phyloP scores from a whole-genome alignment of 92 coral and sea anemone genomes.

The Parazoanthus darwini region DNA sequence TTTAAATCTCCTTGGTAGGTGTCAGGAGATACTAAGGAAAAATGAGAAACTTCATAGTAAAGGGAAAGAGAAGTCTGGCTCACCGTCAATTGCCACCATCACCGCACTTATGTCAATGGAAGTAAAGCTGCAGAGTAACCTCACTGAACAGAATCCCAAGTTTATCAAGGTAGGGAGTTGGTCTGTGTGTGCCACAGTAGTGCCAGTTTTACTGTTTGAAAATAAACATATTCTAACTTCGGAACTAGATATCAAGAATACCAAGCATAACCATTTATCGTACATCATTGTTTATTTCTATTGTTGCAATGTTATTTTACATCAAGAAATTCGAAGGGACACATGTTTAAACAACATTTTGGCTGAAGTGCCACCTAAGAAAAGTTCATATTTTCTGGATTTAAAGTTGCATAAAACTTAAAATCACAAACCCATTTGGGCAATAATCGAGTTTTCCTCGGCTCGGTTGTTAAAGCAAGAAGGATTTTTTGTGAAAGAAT shows the following conservation, averaged over 20 bases:
- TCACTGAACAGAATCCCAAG: constrained; percentile 93
- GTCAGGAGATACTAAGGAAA: constrained; percentile 69
- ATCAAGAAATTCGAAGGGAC: not conserved
- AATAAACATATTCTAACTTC: too few species aligned
- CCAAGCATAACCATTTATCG: too few species aligned
- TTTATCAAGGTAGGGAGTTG: constrained; percentile 78
- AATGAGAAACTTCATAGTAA: constrained; percentile 61
- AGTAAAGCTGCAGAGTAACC: constrained; percentile 88
- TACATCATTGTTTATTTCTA: too few species aligned
- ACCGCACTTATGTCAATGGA: constrained; percentile 96
- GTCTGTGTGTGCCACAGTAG: not conserved
- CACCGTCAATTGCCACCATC: constrained; percentile 75
- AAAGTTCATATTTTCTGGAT: too few species aligned
- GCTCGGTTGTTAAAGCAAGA: not conserved
- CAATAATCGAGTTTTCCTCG: not conserved
- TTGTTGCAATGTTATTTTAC: not conserved
- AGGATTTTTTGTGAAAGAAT: not conserved
- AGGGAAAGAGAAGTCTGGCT: constrained; percentile 64
- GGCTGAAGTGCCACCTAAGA: not conserved
- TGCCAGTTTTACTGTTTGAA: too few species aligned
- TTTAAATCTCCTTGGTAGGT: constrained; percentile 45
- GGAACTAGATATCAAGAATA: too few species aligned
- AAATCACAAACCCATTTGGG: too few species aligned
- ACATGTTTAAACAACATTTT: not conserved
- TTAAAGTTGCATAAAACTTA: too few species aligned